Percentiles rank a stretch among this genome's conserved stretches.
Conservation (phyloP, 2,888 invertebrate genomes). For the Xylocampa areola region DNA sequence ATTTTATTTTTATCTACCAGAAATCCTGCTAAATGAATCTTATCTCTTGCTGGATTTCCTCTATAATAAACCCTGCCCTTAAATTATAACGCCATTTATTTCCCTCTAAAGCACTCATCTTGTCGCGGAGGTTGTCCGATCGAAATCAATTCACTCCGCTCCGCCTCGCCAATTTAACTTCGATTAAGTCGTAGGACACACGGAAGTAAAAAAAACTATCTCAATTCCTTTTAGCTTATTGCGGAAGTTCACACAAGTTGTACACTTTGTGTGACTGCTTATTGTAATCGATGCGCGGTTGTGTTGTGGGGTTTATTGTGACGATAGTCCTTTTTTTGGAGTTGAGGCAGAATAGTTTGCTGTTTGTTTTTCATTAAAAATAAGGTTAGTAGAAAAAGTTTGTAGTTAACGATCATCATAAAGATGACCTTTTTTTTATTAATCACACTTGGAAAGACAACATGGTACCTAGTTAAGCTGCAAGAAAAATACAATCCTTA, state of each 20-base stretch:
- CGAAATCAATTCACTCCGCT: conserved; percentile 66
- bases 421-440: too few species aligned
- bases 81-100: conserved; percentile 39
- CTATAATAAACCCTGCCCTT: not conserved
- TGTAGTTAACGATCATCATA: too few species aligned
- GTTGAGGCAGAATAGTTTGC: not conserved
- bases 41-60: too few species aligned
- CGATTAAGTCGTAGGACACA: conserved; percentile 72
- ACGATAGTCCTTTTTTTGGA: conserved; percentile 28
- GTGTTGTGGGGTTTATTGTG: conserved; percentile 38
- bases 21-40: conserved; percentile 7
- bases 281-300: conserved; percentile 43
- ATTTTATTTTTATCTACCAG: not conserved
- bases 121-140: conserved; percentile 35
- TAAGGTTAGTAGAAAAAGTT: too few species aligned
- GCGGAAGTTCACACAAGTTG: conserved; percentile 49
- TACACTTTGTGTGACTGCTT: conserved; percentile 35
- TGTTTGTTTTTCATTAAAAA: not conserved
- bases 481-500: too few species aligned
- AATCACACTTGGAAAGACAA: too few species aligned
- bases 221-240: conserved; percentile 45
- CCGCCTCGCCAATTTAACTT: conserved; percentile 75
- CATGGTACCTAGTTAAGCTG: too few species aligned
- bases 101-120: conserved; percentile 28
- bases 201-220: conserved; percentile 64